phyloP scores from a whole-genome alignment of 2,797 vertebrate species.

The Bucorvus abyssinicus region DNA sequence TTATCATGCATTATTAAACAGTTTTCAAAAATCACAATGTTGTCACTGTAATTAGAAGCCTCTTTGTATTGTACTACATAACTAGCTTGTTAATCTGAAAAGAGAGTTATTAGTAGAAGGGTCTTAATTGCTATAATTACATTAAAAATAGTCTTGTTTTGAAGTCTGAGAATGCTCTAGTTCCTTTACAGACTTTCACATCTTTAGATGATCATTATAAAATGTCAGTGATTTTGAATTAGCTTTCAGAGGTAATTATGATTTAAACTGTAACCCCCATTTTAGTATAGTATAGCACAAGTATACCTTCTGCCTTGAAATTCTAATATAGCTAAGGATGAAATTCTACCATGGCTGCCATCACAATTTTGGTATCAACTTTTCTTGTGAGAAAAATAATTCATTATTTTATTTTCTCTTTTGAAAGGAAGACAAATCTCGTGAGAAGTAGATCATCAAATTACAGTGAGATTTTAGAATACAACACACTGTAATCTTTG shows the following conservation, averaged over 20 bases:
- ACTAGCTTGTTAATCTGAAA: slow-evolving; percentile 47
- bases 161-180: not conserved
- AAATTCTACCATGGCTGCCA: not conserved
- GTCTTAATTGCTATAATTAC: slow-evolving; percentile 54
- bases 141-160: slow-evolving; percentile 25
- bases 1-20: slow-evolving; percentile 36
- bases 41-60: slow-evolving; percentile 49
- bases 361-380: not conserved
- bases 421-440: not conserved
- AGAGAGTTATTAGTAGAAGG: slow-evolving; percentile 37
- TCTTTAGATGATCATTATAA: slow-evolving; percentile 10
- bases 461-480: not conserved
- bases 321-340: not conserved
- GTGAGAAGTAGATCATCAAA: not conserved
- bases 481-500: not conserved
- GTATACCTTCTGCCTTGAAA: slow-evolving; percentile 4
- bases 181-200: slow-evolving; percentile 1
- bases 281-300: not conserved
- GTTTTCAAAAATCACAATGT: slow-evolving; percentile 50
- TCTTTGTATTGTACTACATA: slow-evolving; percentile 34
- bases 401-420: not conserved
- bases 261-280: not conserved
- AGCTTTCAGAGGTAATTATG: not conserved
- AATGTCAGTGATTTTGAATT: slow-evolving; percentile 38
- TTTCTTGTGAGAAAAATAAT: not conserved